A percentile compares a stretch with the other conserved stretches of the same genome.
Conservation (phyloP, 1,140 invertebrate genomes). For the Nomia melanderi region DNA sequence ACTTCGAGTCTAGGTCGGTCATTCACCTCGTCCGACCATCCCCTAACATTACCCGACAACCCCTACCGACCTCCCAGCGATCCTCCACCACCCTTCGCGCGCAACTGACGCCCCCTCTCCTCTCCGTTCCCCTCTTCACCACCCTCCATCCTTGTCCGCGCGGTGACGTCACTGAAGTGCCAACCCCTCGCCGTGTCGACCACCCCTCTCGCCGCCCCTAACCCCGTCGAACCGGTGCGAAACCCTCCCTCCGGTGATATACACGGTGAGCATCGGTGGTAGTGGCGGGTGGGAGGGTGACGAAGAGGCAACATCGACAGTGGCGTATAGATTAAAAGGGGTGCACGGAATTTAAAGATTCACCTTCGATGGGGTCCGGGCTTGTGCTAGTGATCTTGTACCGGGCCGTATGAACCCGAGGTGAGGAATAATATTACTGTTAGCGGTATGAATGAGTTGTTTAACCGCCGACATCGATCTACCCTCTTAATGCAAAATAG, state of each 20-base stretch:
- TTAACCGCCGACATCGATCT: background rate
- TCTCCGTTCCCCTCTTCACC: conserved; percentile 14
- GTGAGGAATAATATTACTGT: conserved; percentile 20
- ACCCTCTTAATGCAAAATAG: too few species aligned
- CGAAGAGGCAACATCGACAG: conserved; percentile 39
- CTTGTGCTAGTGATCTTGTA: conserved; percentile 6
- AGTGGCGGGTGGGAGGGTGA: conserved; percentile 4
- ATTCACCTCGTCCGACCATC: conserved; percentile 76
- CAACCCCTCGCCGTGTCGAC: background rate
- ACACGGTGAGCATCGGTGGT: conserved; percentile 12
- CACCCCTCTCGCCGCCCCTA: too few species aligned
- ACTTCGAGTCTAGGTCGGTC: conserved; percentile 81
- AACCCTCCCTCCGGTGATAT: conserved; percentile 31
- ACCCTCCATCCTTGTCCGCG: conserved; percentile 46
- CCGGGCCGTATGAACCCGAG: background rate
- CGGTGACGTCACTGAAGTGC: conserved; percentile 63
- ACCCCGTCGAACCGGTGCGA: conserved; percentile 14
- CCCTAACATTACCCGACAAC: conserved; percentile 62
- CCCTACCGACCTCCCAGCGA: conserved; percentile 37
- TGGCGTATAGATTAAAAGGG: conserved; percentile 54
- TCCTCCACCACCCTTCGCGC: conserved; percentile 46
- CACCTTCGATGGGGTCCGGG: background rate
- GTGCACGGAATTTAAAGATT: conserved; percentile 39
- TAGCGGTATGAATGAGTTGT: too few species aligned
- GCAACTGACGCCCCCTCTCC: conserved; percentile 19